Evolutionary conservation across 2,797 vertebrate genomes (phyloP).

Genomic region (Cirrhinus mrigala): DNA sequence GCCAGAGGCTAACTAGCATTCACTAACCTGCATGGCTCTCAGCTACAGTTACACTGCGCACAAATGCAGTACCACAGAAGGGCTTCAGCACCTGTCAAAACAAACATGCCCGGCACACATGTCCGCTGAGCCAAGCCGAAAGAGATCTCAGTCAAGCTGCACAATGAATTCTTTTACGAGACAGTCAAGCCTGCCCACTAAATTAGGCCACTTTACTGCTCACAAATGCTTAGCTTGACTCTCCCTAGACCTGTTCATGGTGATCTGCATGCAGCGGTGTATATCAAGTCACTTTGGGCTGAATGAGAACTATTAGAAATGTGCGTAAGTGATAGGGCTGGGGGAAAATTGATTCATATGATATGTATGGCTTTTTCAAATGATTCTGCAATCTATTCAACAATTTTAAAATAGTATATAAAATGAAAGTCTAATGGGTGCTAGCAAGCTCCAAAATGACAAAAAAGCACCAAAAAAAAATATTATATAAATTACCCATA

Average conservation of each 20-base stretch:
- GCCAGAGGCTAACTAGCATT: not conserved
- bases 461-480: not conserved
- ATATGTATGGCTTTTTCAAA: not conserved
- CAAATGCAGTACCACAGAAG: not conserved
- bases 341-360: not conserved
- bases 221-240: not conserved
- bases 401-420: not conserved
- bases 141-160: not conserved
- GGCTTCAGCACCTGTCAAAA: conserved; percentile 29
- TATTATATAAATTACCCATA: not conserved
- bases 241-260: not conserved
- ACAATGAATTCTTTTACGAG: conserved; percentile 5
- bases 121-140: conserved; percentile 10
- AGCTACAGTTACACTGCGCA: conserved; percentile 29
- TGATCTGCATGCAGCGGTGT: not conserved
- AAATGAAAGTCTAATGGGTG: not conserved
- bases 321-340: not conserved
- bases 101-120: conserved; percentile 19
- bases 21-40: not conserved
- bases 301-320: not conserved
- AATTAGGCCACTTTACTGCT: not conserved
- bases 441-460: not conserved
- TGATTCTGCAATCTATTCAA: not conserved
- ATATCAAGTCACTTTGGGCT: not conserved
- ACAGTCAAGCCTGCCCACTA: not conserved